Conservation (phyloP, 2,888 invertebrate genomes). For the Diarsia mendica region DNA sequence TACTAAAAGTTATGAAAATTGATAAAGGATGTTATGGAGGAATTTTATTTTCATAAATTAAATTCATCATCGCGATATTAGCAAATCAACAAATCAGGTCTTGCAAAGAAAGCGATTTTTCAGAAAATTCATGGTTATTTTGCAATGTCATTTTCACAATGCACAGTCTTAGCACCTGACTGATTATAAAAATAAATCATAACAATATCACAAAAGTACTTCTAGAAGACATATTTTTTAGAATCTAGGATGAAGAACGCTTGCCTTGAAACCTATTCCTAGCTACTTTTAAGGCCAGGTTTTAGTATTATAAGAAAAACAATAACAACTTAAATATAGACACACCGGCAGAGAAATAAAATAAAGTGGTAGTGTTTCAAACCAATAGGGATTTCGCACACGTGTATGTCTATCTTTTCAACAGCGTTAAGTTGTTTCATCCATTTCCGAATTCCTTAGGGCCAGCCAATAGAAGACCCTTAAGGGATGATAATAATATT, state of each 20-base stretch:
- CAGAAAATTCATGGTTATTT: not conserved
- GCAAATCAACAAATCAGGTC: not conserved
- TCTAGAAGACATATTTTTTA: not conserved
- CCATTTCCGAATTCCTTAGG: constrained; percentile 13
- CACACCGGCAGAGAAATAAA: not conserved
- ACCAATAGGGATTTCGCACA: not conserved
- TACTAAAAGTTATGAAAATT: not conserved
- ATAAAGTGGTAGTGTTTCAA: not conserved
- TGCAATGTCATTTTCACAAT: not conserved
- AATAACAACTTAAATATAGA: not conserved
- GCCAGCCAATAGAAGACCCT: constrained; percentile 28
- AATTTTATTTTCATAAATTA: not conserved
- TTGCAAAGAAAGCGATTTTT: not conserved
- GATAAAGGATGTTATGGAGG: not conserved
- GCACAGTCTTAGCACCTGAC: not conserved
- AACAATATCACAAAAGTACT: not conserved
- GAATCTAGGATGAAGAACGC: not conserved
- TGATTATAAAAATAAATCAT: not conserved
- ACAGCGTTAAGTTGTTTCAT: constrained; percentile 21
- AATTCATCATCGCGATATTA: not conserved
- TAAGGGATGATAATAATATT: constrained; percentile 31
- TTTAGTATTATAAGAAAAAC: not conserved
- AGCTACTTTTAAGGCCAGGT: not conserved
- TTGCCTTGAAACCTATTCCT: not conserved
- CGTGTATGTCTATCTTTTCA: constrained; percentile 1